Percentiles rank a stretch among this genome's conserved stretches.
phyloP scores from a whole-genome alignment of 2,797 vertebrate genomes.

The Crocidura indochinensis region DNA sequence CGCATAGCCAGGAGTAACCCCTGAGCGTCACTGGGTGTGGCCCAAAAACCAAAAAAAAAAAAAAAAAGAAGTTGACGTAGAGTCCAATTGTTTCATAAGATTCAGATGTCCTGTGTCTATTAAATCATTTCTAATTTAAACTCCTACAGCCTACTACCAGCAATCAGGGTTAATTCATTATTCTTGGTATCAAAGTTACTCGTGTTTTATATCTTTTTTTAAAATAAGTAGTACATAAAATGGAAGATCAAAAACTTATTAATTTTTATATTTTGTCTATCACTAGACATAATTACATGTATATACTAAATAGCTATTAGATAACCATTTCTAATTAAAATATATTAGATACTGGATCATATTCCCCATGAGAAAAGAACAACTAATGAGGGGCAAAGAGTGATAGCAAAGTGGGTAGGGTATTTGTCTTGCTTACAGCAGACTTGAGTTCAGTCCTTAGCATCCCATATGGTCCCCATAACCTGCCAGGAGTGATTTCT shows the following conservation, averaged over 20 bases:
- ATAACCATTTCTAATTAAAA: conserved; percentile 56
- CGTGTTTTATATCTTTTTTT: background rate
- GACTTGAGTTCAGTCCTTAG: too few species aligned
- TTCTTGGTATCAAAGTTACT: background rate
- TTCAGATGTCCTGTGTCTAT: background rate
- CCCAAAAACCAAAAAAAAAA: too few species aligned
- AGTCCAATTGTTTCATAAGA: conserved; percentile 1
- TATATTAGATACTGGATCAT: background rate
- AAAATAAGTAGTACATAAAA: background rate
- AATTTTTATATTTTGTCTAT: conserved; percentile 32
- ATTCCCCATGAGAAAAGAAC: conserved; percentile 53
- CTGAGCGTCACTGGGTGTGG: too few species aligned
- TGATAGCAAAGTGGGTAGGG: too few species aligned
- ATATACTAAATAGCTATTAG: background rate
- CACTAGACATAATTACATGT: conserved; percentile 9
- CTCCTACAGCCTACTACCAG: background rate
- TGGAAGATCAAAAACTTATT: conserved; percentile 3
- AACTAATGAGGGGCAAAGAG: conserved; percentile 2
- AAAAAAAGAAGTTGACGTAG: too few species aligned
- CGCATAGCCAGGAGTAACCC: too few species aligned
- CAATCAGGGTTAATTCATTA: background rate
- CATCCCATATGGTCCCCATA: too few species aligned
- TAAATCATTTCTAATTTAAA: conserved; percentile 8
- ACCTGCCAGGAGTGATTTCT: too few species aligned
- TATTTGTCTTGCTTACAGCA: too few species aligned